A percentile compares a stretch with the other conserved stretches of the same genome.
Conservation (phyloP, 2,797 vertebrate species). For the Scarus forsteni region DNA sequence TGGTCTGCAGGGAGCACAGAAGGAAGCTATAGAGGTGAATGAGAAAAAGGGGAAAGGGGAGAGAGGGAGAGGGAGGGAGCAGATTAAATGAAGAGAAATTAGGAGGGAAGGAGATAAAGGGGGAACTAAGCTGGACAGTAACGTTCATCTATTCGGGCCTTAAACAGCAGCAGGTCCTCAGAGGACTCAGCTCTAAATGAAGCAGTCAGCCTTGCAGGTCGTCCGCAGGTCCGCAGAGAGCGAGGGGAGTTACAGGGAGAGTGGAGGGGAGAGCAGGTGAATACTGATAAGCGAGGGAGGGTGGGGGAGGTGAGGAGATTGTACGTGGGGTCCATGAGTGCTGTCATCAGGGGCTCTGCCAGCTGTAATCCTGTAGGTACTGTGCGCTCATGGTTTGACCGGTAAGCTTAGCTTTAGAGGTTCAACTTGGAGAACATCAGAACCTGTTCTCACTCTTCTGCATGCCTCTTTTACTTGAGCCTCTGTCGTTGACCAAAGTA, state of each 20-base stretch:
- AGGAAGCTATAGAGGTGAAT: conserved; percentile 48
- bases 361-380: too few relatives aligned
- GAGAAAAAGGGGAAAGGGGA: conserved; percentile 18
- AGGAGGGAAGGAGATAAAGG: conserved; percentile 61
- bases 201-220: conserved; percentile 61
- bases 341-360: conserved; percentile 7
- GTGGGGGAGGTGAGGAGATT: conserved; percentile 43
- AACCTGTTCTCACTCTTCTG: too few relatives aligned
- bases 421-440: too few relatives aligned
- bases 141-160: conserved; percentile 46
- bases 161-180: conserved; percentile 51
- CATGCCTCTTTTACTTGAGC: too few relatives aligned
- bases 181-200: conserved; percentile 49
- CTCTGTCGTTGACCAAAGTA: too few relatives aligned
- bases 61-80: neutral
- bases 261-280: conserved; percentile 36
- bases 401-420: too few relatives aligned
- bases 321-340: conserved; percentile 29
- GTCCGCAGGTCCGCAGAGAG: conserved; percentile 47
- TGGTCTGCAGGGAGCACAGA: conserved; percentile 58
- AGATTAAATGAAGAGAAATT: conserved; percentile 72
- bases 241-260: conserved; percentile 44
- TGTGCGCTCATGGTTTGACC: too few relatives aligned
- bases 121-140: conserved; percentile 52
- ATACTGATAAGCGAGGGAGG: conserved; percentile 68